phyloP scores from a whole-genome alignment of 2,113 vertebrate genomes.

The Chamaetylas fuelleborni region DNA sequence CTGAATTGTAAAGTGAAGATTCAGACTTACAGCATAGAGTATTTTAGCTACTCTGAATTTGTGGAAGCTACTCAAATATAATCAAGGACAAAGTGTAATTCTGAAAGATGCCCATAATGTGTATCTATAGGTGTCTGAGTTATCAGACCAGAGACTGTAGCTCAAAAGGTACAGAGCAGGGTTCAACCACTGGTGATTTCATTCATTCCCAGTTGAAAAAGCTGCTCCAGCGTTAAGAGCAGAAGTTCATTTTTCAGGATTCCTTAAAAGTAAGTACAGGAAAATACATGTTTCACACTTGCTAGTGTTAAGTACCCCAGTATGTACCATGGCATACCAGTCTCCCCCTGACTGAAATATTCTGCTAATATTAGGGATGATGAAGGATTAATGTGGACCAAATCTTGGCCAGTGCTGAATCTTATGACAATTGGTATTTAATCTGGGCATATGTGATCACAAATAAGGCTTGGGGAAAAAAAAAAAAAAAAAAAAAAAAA shows the following conservation, averaged over 20 bases:
- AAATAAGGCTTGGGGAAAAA: neutral
- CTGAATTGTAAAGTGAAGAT: neutral
- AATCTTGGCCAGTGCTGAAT: neutral
- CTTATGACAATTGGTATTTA: neutral
- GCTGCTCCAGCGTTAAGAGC: neutral
- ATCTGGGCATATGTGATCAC: neutral
- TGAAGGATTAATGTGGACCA: neutral
- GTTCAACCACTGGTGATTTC: neutral
- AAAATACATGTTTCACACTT: neutral
- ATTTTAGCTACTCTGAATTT: neutral
- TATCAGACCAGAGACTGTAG: neutral
- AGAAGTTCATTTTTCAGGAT: neutral
- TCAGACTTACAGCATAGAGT: neutral
- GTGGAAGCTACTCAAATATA: neutral
- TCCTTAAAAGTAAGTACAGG: neutral
- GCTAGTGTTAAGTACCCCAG: neutral
- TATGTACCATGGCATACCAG: no score
- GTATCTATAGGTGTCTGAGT: neutral
- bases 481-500: neutral
- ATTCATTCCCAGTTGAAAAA: neutral
- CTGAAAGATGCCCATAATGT: neutral
- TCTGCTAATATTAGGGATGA: neutral
- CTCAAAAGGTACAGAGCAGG: neutral
- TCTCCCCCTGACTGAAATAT: neutral
- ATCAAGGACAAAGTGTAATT: neutral